Evolutionary conservation across 2,113 vertebrate species (phyloP), one percentile per base, ranked within the genome.

Genomic region (Holacanthus passer): DNA sequence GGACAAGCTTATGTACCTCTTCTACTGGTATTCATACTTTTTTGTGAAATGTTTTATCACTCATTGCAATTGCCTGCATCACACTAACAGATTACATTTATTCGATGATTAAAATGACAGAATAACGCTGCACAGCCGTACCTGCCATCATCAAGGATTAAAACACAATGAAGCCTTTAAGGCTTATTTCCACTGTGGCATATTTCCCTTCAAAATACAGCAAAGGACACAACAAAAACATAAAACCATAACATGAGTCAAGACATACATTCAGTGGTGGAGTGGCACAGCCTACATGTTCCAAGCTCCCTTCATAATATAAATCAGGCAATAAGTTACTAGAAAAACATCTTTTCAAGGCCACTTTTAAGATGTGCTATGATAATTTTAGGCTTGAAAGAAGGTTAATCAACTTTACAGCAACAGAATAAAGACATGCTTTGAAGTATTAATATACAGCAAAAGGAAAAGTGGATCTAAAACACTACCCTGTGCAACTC

Each of bases 1-100:
- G 81, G 64, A 86, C 58, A 53, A 16, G 37, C 24, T 31, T 7
- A 56, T 29, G 20, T 37, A 76, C 5, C 29, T 60, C 20, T 69
- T 73, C 29, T 24, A 37, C 22, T 16, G 5, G 27, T 31, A 64
- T 14, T 58, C 32, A 32, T 48, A 7, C 7, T 39, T 63, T 53
- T 59, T 55, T 27, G 17, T 72, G 13, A 20, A 35, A 65, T 8
- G 13, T 43, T 73, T 17, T n/a, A 47, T 29, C 19, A 58, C 48
- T 39, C 31, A 32, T 35, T 39, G 29, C 31, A 7, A 47, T 20
- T 1, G 12, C 41, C 3, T 17, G 20, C 20, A 17, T 13, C 31
- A 11, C 3, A n/a, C 45, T 53, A 27, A 13, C 9, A 31, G 29
- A 47, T 22, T 27, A 3, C 29, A 66, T 52, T 52, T 9, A n/a